Evolutionary conservation across 2,888 invertebrate genomes (phyloP).

Genomic region (Lithophane ornitopus): DNA sequence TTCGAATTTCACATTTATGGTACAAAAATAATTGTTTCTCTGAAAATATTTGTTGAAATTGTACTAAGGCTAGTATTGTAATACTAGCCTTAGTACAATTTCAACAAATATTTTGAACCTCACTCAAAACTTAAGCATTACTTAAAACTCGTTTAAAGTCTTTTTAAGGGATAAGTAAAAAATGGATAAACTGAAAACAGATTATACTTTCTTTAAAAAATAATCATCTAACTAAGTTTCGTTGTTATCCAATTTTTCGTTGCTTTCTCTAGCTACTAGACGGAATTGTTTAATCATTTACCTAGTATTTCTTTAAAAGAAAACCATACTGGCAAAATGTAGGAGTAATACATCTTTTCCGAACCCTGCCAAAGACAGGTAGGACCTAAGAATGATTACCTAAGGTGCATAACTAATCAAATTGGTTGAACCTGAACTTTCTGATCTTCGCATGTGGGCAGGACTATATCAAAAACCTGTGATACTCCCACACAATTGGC

Average conservation of each 20-base stretch:
- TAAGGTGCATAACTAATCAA: not conserved
- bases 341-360: not conserved
- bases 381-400: not conserved
- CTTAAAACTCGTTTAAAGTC: too few relatives aligned
- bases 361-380: too few relatives aligned
- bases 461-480: not conserved
- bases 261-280: not conserved
- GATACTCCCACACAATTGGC: slow-evolving; percentile 3
- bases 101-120: too few relatives aligned
- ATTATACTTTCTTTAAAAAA: not conserved
- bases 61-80: too few relatives aligned
- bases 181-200: not conserved
- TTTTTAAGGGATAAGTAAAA: too few relatives aligned
- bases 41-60: too few relatives aligned
- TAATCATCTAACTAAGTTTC: not conserved
- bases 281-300: not conserved
- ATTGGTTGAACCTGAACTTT: not conserved
- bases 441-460: not conserved
- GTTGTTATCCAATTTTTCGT: not conserved
- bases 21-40: not conserved
- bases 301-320: not conserved
- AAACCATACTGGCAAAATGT: not conserved
- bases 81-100: too few relatives aligned
- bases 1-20: not conserved
- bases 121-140: too few relatives aligned